Percentiles rank a stretch among this genome's conserved stretches.
phyloP scores from a whole-genome alignment of 2,113 vertebrate species.

The Orthonyx spaldingii region DNA sequence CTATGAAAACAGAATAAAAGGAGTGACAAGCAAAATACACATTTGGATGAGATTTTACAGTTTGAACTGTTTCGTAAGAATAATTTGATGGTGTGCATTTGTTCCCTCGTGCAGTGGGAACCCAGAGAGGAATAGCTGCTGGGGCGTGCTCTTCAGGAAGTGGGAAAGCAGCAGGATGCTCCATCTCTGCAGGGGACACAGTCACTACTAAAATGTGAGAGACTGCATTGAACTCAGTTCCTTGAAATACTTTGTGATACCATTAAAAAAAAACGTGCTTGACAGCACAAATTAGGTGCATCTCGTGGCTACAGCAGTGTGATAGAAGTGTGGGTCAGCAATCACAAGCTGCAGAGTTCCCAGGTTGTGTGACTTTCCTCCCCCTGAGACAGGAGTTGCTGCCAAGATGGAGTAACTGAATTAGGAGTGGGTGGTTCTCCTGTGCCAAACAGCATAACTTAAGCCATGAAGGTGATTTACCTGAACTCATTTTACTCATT shows the following conservation, averaged over 20 bases:
- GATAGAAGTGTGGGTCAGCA: background rate
- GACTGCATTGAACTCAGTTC: background rate
- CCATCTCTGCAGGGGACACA: background rate
- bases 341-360: background rate
- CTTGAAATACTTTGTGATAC: background rate
- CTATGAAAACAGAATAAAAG: constrained; percentile 30
- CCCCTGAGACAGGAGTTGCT: background rate
- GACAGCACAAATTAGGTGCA: background rate
- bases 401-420: background rate
- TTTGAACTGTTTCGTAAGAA: background rate
- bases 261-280: background rate
- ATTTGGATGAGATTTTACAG: constrained; percentile 7
- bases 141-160: background rate
- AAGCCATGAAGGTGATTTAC: background rate
- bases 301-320: background rate
- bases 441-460: background rate
- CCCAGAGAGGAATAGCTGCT: background rate
- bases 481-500: background rate
- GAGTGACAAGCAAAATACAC: constrained; percentile 27
- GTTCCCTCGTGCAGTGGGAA: background rate
- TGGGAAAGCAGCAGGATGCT: background rate
- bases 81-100: background rate
- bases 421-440: background rate
- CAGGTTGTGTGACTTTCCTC: background rate
- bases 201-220: background rate